These are phyloP conservation scores for Drosophila lini DNA, from an alignment of 1,140 invertebrate genomes.

Conservation along the genomic window DNA sequence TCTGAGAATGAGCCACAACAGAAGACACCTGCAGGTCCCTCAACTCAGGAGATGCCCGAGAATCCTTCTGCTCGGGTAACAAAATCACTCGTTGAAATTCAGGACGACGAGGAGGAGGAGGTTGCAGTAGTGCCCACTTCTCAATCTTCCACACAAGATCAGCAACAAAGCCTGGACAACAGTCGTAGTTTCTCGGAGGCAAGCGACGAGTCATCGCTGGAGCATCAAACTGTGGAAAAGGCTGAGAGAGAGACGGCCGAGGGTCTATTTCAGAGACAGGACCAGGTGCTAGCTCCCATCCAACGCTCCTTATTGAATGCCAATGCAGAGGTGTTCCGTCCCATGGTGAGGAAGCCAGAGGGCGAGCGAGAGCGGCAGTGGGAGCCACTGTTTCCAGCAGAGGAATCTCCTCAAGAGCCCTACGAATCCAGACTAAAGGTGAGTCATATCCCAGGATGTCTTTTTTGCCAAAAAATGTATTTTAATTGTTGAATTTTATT, in stretches of 20 bases:
- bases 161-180: neutral
- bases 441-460: neutral
- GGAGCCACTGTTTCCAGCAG: neutral
- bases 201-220: neutral
- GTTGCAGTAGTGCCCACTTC: no score
- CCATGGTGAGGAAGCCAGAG: neutral
- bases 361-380: no score
- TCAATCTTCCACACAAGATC: neutral
- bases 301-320: neutral
- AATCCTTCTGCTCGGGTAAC: neutral
- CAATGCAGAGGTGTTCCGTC: conserved; percentile 8
- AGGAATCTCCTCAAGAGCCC: neutral
- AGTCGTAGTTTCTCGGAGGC: neutral
- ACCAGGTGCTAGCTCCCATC: neutral
- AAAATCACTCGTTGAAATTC: neutral
- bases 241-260: neutral
- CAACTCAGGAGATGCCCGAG: neutral
- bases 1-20: neutral
- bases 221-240: neutral
- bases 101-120: neutral
- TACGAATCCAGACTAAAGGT: neutral
- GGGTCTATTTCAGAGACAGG: neutral
- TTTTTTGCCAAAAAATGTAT: neutral
- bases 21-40: neutral
- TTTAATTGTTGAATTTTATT: neutral